phyloP scores from a whole-genome alignment of 2,888 invertebrate genomes.

The Pocota personata region DNA sequence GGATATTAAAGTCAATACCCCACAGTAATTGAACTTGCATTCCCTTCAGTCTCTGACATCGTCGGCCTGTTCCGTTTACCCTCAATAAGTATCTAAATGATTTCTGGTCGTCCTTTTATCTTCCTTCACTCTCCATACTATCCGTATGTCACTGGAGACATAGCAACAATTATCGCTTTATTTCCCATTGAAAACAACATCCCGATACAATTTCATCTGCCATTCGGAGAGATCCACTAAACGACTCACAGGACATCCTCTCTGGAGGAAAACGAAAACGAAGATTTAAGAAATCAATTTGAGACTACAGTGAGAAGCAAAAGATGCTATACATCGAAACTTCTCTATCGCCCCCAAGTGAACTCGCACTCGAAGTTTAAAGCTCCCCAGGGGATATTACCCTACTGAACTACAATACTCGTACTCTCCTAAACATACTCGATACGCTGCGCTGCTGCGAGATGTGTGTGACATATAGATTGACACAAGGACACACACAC shows the following conservation, averaged over 20 bases:
- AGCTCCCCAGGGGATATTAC: conserved; percentile 56
- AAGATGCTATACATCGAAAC: conserved; percentile 33
- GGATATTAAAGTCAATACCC: conserved; percentile 61
- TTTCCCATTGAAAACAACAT: conserved; percentile 48
- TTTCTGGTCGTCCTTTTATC: conserved; percentile 35
- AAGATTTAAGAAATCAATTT: conserved; percentile 73
- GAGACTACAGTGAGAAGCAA: conserved; percentile 10
- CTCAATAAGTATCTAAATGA: conserved; percentile 31
- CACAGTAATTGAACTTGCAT: conserved; percentile 53
- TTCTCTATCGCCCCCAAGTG: conserved; percentile 50
- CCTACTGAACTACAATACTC: conserved; percentile 20
- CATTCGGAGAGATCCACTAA: conserved; percentile 25
- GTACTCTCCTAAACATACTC: conserved; percentile 4
- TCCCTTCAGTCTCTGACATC: background rate
- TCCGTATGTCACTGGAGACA: conserved; percentile 46
- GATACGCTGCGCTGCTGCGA: background rate
- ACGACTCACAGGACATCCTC: conserved; percentile 51
- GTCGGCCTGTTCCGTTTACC: background rate
- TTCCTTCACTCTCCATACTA: background rate
- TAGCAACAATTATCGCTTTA: conserved; percentile 71
- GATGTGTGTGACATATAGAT: conserved; percentile 60
- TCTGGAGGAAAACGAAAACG: conserved; percentile 35
- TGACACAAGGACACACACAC: conserved; percentile 56
- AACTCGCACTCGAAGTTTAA: conserved; percentile 50
- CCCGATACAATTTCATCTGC: conserved; percentile 45